Evolutionary conservation across 2,113 vertebrate species (phyloP).

Genomic region (Triplophysa tibetana): DNA sequence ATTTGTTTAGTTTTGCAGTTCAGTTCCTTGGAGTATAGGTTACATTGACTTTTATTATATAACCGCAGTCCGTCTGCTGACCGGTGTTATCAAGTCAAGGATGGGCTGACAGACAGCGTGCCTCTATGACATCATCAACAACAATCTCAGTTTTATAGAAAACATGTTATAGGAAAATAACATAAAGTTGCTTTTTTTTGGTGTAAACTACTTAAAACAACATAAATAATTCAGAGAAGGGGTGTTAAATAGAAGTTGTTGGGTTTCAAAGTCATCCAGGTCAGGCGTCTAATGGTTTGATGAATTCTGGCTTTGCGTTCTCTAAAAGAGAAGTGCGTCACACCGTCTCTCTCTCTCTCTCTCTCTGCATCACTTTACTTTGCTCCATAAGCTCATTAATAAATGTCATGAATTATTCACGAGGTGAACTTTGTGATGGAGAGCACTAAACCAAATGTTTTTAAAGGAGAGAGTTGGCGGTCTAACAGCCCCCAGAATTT

Average conservation of each 20-base stretch:
- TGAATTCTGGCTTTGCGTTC: slow-evolving; percentile 10
- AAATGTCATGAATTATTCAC: slow-evolving; percentile 55
- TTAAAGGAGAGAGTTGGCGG: slow-evolving; percentile 19
- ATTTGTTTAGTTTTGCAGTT: not conserved
- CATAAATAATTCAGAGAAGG: not conserved
- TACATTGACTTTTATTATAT: not conserved
- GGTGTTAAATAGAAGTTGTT: not conserved
- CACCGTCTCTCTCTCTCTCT: not conserved
- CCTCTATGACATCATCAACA: slow-evolving; percentile 3
- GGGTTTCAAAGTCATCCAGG: slow-evolving; percentile 41
- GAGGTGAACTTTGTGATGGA: slow-evolving; percentile 27
- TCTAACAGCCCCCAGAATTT: not conserved
- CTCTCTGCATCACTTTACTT: slow-evolving; percentile 29
- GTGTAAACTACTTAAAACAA: not conserved
- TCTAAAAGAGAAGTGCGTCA: slow-evolving; percentile 4
- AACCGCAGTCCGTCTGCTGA: not conserved
- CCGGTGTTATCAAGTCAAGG: not conserved
- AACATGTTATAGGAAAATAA: too few relatives aligned
- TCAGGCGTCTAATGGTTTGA: slow-evolving; percentile 37
- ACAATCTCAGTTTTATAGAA: too few relatives aligned
- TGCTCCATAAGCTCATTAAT: slow-evolving; percentile 56
- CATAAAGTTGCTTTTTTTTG: too few relatives aligned
- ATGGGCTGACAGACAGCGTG: not conserved
- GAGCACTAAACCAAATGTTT: slow-evolving; percentile 30
- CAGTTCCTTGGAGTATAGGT: not conserved